Percentiles rank a stretch among this genome's conserved stretches.
These are phyloP conservation scores for Cardiocondyla obscurior DNA, from an alignment of 1,140 invertebrate species.

Conservation along the genomic window DNA sequence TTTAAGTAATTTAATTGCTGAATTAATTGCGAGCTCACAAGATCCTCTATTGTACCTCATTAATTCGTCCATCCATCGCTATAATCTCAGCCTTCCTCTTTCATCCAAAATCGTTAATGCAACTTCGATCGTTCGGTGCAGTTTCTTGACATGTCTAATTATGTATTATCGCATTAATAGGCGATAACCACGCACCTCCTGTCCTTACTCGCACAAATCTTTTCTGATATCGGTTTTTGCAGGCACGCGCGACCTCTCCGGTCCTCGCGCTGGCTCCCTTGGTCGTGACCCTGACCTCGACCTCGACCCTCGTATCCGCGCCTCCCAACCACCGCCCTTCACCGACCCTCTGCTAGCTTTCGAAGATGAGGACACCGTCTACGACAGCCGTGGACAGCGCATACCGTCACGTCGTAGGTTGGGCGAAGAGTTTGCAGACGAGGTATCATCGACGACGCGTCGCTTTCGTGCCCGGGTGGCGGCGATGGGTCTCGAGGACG, in stretches of 20 bases:
- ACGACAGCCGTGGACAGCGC: slow-evolving; percentile 81
- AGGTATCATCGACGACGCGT: slow-evolving; percentile 75
- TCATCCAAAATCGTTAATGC: slow-evolving; percentile 19
- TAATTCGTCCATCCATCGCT: background rate
- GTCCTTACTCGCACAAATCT: slow-evolving; percentile 21
- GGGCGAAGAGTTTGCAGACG: slow-evolving; percentile 78
- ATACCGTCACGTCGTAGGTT: slow-evolving; percentile 70
- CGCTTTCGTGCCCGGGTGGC: slow-evolving; percentile 75
- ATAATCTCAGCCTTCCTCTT: slow-evolving; percentile 5
- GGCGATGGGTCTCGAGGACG: slow-evolving; percentile 65
- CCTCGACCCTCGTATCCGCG: slow-evolving; percentile 73
- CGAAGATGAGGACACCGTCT: slow-evolving; percentile 80
- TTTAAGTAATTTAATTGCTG: background rate
- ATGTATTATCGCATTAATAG: no score
- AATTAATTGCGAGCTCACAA: background rate
- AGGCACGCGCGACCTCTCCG: slow-evolving; percentile 81
- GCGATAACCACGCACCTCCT: background rate
- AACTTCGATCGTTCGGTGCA: background rate
- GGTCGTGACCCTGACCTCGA: slow-evolving; percentile 80
- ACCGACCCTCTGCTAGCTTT: slow-evolving; percentile 67
- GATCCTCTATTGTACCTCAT: background rate
- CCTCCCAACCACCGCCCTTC: slow-evolving; percentile 57
- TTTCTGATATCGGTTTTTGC: slow-evolving; percentile 74
- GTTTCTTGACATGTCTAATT: background rate
- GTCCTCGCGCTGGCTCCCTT: slow-evolving; percentile 74